Evolutionary conservation across 2,888 invertebrate species (phyloP).

Genomic region (Embidobia sp.): DNA sequence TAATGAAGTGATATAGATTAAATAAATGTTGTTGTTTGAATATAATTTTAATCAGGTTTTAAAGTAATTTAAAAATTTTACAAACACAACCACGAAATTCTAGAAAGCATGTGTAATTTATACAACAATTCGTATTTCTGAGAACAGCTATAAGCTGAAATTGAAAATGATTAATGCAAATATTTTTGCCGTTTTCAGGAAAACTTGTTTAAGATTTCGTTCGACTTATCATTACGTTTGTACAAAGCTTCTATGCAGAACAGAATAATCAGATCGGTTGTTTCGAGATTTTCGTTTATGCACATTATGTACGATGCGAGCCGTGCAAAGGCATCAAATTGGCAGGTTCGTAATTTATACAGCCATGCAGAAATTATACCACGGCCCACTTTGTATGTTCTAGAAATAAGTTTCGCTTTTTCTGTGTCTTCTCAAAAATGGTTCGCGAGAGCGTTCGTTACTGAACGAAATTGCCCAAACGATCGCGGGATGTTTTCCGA

Average conservation of each 20-base stretch:
- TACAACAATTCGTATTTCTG: too few relatives aligned
- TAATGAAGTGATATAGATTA: too few relatives aligned
- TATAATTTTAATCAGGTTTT: too few relatives aligned
- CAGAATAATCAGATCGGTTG: slow-evolving; percentile 28
- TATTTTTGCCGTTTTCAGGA: too few relatives aligned
- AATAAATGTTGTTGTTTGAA: too few relatives aligned
- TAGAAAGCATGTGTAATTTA: too few relatives aligned
- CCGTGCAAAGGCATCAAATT: slow-evolving; percentile 52
- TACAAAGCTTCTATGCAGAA: background rate
- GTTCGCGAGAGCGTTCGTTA: background rate
- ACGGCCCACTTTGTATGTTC: slow-evolving; percentile 23
- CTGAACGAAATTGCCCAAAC: slow-evolving; percentile 4
- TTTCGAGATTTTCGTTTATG: slow-evolving; percentile 16
- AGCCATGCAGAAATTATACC: slow-evolving; percentile 20
- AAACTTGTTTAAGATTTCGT: too few relatives aligned
- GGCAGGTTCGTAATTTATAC: slow-evolving; percentile 33
- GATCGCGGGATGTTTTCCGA: slow-evolving; percentile 10
- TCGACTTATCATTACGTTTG: too few relatives aligned
- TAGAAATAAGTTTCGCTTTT: slow-evolving; percentile 36
- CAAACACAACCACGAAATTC: too few relatives aligned
- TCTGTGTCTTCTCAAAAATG: background rate
- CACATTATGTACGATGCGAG: slow-evolving; percentile 49
- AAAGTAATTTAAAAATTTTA: too few relatives aligned
- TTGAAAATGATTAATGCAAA: too few relatives aligned
- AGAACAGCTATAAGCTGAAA: too few relatives aligned